phyloP scores from a whole-genome alignment of 2,113 vertebrate species.

The Myotis lucifugus region DNA sequence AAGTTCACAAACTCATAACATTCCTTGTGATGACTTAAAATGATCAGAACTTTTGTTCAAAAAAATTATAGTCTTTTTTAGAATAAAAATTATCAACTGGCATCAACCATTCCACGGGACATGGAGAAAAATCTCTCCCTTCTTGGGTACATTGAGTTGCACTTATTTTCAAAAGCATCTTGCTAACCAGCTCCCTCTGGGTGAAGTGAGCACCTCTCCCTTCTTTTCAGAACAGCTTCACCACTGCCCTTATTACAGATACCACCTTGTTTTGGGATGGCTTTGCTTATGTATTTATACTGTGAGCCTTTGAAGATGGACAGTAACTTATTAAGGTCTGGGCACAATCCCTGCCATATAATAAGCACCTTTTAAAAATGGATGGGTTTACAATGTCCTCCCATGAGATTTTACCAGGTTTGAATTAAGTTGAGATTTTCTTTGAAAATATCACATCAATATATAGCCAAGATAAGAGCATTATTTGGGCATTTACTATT shows the following conservation, averaged over 20 bases:
- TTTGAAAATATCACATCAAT: not conserved
- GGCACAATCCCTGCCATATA: not conserved
- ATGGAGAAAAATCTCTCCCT: not conserved
- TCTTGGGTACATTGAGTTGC: not conserved
- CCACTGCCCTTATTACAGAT: not conserved
- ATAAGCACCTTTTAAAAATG: not conserved
- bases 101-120: not conserved
- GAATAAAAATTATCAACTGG: conserved; percentile 17
- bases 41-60: not conserved
- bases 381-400: not conserved
- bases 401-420: not conserved
- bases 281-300: not conserved
- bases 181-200: not conserved
- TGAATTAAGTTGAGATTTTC: not conserved
- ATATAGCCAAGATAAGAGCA: not conserved
- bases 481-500: not conserved
- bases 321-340: not conserved
- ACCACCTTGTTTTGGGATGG: not conserved
- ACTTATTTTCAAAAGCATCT: not conserved
- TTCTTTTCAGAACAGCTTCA: not conserved
- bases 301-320: not conserved
- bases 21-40: not conserved
- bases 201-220: not conserved
- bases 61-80: conserved; percentile 13
- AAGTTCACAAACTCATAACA: not conserved